These are phyloP conservation scores for Polypterus bichir DNA, from an alignment of 2,113 vertebrate species.

Conservation along the genomic window DNA sequence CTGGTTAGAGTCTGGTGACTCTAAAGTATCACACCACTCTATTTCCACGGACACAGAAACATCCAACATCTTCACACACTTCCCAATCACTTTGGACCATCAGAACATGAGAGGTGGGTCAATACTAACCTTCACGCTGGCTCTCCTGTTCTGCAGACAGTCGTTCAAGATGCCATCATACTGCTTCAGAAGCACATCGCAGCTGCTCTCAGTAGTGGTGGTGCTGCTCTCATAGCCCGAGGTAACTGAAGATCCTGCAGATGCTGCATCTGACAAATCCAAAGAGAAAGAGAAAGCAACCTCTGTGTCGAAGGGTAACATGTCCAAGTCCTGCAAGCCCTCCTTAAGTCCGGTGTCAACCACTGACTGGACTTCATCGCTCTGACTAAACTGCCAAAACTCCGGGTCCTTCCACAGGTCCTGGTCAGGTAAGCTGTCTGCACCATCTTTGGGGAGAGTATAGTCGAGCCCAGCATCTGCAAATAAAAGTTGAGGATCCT, in stretches of 20 bases:
- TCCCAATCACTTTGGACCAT: too few relatives aligned
- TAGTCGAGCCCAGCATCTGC: neutral
- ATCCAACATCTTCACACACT: neutral
- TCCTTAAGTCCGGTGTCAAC: conserved; percentile 1
- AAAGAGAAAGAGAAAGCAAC: conserved; percentile 32
- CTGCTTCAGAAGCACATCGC: conserved; percentile 57
- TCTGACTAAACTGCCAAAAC: conserved; percentile 2
- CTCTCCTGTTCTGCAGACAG: conserved; percentile 55
- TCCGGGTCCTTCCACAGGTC: conserved; percentile 25
- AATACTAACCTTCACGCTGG: conserved; percentile 56
- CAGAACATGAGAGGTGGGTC: too few relatives aligned
- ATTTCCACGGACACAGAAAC: too few relatives aligned
- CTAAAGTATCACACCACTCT: too few relatives aligned
- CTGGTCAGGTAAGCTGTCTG: conserved; percentile 8
- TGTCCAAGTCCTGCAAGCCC: conserved; percentile 32
- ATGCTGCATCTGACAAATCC: conserved; percentile 42
- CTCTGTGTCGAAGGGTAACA: conserved; percentile 40
- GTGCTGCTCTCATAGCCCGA: conserved; percentile 58
- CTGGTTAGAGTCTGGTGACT: too few relatives aligned
- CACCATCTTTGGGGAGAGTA: conserved; percentile 7
- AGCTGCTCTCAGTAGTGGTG: conserved; percentile 38
- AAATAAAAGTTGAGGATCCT: too few relatives aligned
- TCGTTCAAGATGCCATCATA: conserved; percentile 59
- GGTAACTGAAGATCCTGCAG: conserved; percentile 54
- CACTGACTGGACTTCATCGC: neutral